A percentile compares a stretch with the other conserved stretches of the same genome.
phyloP scores from a whole-genome alignment of 2,113 vertebrate species.

The Petrocephalus zakoni region DNA sequence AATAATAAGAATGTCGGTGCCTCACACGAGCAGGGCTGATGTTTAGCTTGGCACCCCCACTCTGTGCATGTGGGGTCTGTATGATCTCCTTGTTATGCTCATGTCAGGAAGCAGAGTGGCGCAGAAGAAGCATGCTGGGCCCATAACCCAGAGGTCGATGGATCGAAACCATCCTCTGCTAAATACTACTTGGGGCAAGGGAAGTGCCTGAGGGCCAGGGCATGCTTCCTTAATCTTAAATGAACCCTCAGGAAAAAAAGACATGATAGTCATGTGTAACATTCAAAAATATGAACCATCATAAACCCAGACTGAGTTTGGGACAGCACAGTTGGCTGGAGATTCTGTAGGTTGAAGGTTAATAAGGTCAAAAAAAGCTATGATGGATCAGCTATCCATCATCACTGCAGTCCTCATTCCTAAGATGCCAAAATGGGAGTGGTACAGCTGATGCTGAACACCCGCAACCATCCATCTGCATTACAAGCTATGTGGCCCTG shows the following conservation, averaged over 20 bases:
- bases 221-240: not conserved
- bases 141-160: too few species aligned
- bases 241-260: not conserved
- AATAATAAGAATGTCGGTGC: too few species aligned
- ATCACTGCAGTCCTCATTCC: conserved; percentile 29
- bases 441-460: not conserved
- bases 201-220: not conserved
- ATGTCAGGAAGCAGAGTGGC: too few species aligned
- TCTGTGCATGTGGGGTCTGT: not conserved
- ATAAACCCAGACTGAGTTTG: not conserved
- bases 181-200: too few species aligned
- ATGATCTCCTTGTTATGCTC: not conserved
- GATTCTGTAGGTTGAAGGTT: not conserved
- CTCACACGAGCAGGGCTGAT: not conserved
- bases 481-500: conserved; percentile 21
- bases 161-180: too few species aligned
- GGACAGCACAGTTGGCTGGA: not conserved
- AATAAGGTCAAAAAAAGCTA: not conserved
- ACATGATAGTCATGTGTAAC: not conserved
- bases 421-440: conserved; percentile 8
- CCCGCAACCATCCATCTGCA: conserved; percentile 10
- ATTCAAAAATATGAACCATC: not conserved
- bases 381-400: conserved; percentile 26
- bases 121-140: too few species aligned
- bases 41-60: not conserved